A percentile compares a stretch with the other conserved stretches of the same genome.
phyloP scores from a whole-genome alignment of 53 echinoderm and acorn worm genomes.

The Holothuria leucospilota region DNA sequence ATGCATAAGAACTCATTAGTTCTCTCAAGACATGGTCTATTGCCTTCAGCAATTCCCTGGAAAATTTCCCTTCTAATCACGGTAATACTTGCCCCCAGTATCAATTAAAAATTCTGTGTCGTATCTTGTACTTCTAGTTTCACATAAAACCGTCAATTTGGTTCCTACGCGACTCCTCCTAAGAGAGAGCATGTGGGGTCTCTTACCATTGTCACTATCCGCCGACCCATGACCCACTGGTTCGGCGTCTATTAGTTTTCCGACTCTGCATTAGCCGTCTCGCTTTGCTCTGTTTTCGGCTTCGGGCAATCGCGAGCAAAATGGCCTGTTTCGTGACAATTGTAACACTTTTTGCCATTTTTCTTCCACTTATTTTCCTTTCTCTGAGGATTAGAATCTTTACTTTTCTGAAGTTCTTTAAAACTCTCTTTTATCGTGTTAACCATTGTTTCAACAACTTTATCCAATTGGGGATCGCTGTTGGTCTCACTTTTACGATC shows the following conservation, averaged over 20 bases:
- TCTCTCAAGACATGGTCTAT: too few species aligned
- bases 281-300: background rate
- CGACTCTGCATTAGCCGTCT: background rate
- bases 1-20: too few species aligned
- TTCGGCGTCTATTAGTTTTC: slow-evolving; percentile 3
- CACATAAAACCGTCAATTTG: too few species aligned
- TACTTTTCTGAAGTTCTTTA: background rate
- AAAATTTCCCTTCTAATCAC: too few species aligned
- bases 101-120: too few species aligned
- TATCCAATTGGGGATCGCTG: background rate
- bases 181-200: too few species aligned
- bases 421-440: background rate
- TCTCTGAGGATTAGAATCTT: background rate
- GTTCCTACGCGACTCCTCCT: too few species aligned
- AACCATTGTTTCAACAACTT: slow-evolving; percentile 11
- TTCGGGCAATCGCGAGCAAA: background rate
- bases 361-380: background rate
- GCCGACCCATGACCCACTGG: slow-evolving; percentile 9
- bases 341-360: slow-evolving; percentile 2
- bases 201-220: too few species aligned
- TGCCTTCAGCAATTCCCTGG: too few species aligned
- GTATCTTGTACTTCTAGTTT: too few species aligned
- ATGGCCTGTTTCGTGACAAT: slow-evolving; percentile 15
- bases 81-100: too few species aligned
- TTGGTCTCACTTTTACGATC: background rate